A percentile compares a stretch with the other conserved stretches of the same genome.
phyloP scores from a whole-genome alignment of 2,888 invertebrate genomes.

The Cylloceria caligata region DNA sequence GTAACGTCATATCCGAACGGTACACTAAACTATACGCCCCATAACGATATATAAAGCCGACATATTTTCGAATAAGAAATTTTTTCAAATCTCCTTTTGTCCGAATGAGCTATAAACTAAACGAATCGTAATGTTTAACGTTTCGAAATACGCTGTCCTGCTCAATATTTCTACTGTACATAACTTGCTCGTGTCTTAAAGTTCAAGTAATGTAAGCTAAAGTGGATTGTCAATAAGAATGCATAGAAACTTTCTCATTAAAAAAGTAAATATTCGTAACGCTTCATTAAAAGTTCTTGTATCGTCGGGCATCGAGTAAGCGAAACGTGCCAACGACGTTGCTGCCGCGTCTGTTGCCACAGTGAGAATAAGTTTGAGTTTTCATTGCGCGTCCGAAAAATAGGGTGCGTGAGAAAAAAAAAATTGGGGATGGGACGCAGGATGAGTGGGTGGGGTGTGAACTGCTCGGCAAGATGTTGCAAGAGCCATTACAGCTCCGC shows the following conservation, averaged over 20 bases:
- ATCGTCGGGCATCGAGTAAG: conserved; percentile 13
- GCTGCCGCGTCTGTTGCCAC: neutral
- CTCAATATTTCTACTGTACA: conserved; percentile 1
- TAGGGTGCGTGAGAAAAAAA: conserved; percentile 41
- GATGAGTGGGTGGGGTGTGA: conserved; percentile 71
- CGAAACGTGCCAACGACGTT: conserved; percentile 26
- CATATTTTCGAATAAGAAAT: conserved; percentile 76
- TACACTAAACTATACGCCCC: conserved; percentile 69
- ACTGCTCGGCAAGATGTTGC: conserved; percentile 82
- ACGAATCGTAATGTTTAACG: neutral
- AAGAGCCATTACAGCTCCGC: conserved; percentile 79
- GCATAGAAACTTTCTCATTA: conserved; percentile 1
- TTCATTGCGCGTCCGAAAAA: conserved; percentile 52
- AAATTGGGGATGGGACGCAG: conserved; percentile 20
- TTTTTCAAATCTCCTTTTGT: conserved; percentile 69
- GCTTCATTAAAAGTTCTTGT: conserved; percentile 8
- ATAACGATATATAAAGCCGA: conserved; percentile 79
- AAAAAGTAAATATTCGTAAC: neutral
- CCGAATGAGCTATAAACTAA: conserved; percentile 41
- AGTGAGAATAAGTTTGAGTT: conserved; percentile 38
- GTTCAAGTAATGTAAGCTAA: neutral
- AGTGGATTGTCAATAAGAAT: neutral
- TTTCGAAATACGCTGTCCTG: neutral
- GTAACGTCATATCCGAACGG: conserved; percentile 73
- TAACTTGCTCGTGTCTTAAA: too few relatives aligned